Conservation (phyloP, 1,140 invertebrate species). For the Trinorchestia longiramus region DNA sequence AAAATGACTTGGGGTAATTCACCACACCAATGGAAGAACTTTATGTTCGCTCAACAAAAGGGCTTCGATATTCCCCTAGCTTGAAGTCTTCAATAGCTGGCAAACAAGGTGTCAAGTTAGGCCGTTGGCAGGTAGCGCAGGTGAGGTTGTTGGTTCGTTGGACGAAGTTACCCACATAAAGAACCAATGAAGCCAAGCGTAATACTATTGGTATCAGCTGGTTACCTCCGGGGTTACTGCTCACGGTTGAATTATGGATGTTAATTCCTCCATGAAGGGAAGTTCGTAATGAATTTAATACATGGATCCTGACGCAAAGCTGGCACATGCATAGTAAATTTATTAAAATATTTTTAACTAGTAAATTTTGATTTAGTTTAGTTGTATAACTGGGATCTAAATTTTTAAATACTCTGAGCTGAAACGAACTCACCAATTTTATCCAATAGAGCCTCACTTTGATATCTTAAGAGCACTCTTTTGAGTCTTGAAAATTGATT, state of each 20-base stretch:
- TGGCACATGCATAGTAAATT: background rate
- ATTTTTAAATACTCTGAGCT: too few relatives aligned
- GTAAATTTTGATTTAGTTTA: background rate
- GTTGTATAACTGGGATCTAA: too few relatives aligned
- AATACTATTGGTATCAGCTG: background rate
- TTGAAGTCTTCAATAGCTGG: background rate
- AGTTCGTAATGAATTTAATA: background rate
- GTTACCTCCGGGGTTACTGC: background rate
- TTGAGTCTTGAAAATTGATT: too few relatives aligned
- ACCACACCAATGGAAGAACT: background rate
- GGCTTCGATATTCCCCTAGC: background rate
- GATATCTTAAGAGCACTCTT: too few relatives aligned
- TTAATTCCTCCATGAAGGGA: background rate
- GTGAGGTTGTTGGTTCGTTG: background rate
- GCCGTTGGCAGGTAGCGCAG: background rate
- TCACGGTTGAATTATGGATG: background rate
- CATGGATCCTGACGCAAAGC: background rate
- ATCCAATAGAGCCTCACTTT: too few relatives aligned
- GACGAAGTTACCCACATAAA: background rate
- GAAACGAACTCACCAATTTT: too few relatives aligned
- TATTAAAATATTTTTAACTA: background rate
- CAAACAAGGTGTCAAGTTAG: background rate
- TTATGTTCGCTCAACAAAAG: background rate
- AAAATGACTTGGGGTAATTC: background rate
- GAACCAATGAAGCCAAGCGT: background rate